Base-by-base conservation (phyloP, 1,140 invertebrate species). In the Galleria mellonella region DNA sequence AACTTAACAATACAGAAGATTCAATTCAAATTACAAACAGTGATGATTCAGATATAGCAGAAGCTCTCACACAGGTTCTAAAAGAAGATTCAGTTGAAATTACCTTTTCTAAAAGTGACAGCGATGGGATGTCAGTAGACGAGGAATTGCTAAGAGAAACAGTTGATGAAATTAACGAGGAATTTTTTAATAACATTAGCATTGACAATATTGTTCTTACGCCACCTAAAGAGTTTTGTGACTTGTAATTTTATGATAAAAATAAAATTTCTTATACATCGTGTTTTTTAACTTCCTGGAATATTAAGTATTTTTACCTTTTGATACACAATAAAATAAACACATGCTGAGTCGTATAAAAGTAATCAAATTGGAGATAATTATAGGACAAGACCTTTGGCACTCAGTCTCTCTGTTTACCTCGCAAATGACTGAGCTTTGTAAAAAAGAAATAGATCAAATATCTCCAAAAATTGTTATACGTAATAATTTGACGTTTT, bases 61-160 rank as follows among this genome's bases (percentile, higher is more conserved):
- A 68, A 40, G 72, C 69, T 14, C 43, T 58, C 12, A 82, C 77
- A 7, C 74, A 75, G 64, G 43, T 73, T 29, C 45, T 82, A 43
- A 59, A 56, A 43, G 55, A 61, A 47, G 51, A 58, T 47, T 51
- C 43, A 32, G 40, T 51, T 8, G 37, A 44, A 30, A 31, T 40
- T 43, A 32, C 23, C 27, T 27, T 29, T n/a, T 47, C 27, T 8
- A 13, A 29, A 0, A 10, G 23, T 12, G 38, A 38, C 40, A 57
- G 47, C 35, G 51, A 50, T 10, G 6, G 17, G 2, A 55, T 59
- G 29, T 67, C 62, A 13, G 11, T 55, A 6, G 71, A 79, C 41
- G 67, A 72, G 59, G 60, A 73, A 32, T 39, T 83, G 10, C 57
- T 77, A 50, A 44, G 9, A 39, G 72, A 83, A 56, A 77, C 73